A percentile compares a stretch with the other conserved stretches of the same genome.
Conservation (phyloP, 2,888 invertebrate species). For the Adelphocoris suturalis region DNA sequence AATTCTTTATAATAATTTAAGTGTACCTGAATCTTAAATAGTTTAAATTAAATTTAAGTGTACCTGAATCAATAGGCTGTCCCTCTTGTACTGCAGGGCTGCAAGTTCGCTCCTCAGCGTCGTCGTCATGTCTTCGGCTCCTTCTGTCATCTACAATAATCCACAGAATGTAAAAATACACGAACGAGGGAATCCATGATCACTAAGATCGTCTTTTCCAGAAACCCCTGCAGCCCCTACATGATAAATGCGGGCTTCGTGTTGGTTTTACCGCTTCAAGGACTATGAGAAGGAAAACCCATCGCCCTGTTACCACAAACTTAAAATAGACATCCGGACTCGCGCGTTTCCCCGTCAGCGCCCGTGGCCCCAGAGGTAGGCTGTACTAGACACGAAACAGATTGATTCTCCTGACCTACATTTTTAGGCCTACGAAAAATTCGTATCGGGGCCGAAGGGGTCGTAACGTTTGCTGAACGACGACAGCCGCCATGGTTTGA, state of each 20-base stretch:
- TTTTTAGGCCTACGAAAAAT: slow-evolving; percentile 54
- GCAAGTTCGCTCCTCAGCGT: slow-evolving; percentile 90
- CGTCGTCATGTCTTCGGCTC: slow-evolving; percentile 83
- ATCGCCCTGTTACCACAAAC: slow-evolving; percentile 32
- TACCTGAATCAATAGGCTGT: slow-evolving; percentile 88
- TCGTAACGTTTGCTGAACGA: background rate
- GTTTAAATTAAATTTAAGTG: background rate
- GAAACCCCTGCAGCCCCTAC: background rate
- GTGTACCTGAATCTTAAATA: no score
- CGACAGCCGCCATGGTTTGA: background rate
- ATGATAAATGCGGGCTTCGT: slow-evolving; percentile 15
- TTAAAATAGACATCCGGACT: slow-evolving; percentile 63
- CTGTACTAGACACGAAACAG: slow-evolving; percentile 60
- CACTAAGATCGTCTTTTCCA: background rate
- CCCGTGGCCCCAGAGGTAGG: slow-evolving; percentile 49
- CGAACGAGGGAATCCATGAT: slow-evolving; percentile 15
- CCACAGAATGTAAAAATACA: background rate
- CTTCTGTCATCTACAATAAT: slow-evolving; percentile 72
- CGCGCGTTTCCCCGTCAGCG: slow-evolving; percentile 22
- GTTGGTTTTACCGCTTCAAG: slow-evolving; percentile 53
- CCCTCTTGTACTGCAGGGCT: slow-evolving; percentile 90
- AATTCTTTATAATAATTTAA: background rate
- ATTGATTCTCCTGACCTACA: slow-evolving; percentile 70
- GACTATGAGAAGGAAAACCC: slow-evolving; percentile 32
- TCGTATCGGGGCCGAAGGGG: background rate